Evolutionary conservation across 53 echinoderm and acorn worm species (phyloP).

Genomic region (Arbacia lixula): DNA sequence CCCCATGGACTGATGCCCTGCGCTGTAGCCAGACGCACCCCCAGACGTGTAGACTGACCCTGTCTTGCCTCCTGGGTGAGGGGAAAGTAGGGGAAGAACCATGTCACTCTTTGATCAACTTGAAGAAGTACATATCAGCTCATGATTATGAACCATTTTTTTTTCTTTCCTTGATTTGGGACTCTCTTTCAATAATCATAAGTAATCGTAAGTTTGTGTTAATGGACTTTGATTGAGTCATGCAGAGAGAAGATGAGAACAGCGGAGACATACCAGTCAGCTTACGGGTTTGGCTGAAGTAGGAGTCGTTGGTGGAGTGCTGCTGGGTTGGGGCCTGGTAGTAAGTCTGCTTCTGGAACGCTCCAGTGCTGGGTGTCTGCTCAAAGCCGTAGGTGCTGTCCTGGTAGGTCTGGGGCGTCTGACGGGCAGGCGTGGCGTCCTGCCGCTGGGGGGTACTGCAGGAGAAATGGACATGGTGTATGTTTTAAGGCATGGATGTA

Average conservation of each 20-base stretch:
- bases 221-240: too few relatives aligned
- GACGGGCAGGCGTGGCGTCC: constrained; percentile 65
- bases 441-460: constrained; percentile 73
- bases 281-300: constrained; percentile 76
- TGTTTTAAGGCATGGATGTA: too few relatives aligned
- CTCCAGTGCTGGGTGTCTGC: constrained; percentile 63
- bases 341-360: constrained; percentile 94
- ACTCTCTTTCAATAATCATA: too few relatives aligned
- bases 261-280: constrained; percentile 48
- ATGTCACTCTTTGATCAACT: too few relatives aligned
- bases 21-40: constrained; percentile 18
- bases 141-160: too few relatives aligned
- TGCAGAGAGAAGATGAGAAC: too few relatives aligned
- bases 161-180: too few relatives aligned
- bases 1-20: constrained; percentile 62
- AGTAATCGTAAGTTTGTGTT: too few relatives aligned
- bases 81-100: too few relatives aligned
- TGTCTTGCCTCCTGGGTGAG: constrained; percentile 11
- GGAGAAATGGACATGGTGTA: too few relatives aligned
- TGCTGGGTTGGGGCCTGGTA: constrained; percentile 89
- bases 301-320: constrained; percentile 72
- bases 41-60: constrained; percentile 47
- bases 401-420: constrained; percentile 77
- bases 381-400: constrained; percentile 78
- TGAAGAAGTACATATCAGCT: too few relatives aligned